Base-by-base conservation (phyloP, 2,113 vertebrate species). In the Brachypteracias leptosomus region DNA sequence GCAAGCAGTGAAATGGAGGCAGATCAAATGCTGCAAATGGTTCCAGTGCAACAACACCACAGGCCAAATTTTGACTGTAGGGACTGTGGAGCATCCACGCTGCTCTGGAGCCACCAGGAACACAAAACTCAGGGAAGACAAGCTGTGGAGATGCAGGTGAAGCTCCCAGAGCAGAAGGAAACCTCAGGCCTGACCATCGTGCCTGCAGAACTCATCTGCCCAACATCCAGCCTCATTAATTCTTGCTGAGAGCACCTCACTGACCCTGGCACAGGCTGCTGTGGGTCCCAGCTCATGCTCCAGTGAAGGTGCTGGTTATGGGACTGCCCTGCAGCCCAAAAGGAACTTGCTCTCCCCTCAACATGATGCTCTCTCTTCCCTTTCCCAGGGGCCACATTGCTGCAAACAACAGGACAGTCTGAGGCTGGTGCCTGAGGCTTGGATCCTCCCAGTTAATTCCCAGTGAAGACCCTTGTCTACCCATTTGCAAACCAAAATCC, bases 161-260 rank as follows among this genome's bases (percentile, higher is more conserved):
- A 77, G 49, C 4, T 80, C 38, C 26, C 3, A 2, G 24, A 58
- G 58, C 42, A 11, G 70, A 75, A 66, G 52, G 61, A 51, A 51
- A 62, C n/a, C 54, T 67, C 0, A 0, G 38, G 29, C 31, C 55
- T 83, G 26, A 55, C 5, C 10, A 31, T 46, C 49, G 5, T 16
- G 71, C 73, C 46, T 62, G 77, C 18, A 71, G 59, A 84, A 51
- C 19, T 68, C 47, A 74, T 21, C 38, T 44, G 67, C 28, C 31
- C 28, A 61, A 62, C 40, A 47, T 25, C 3, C 46, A 49, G 55
- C 20, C 38, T 26, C 33, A 7, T 14, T 4, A 22, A 68, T n/a
- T 78, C 35, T 70, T 63, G 13, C 44, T 44, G 61, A 63, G 58
- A 83, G 28, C 47, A 35, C 26, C 42, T 59, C 51, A 33, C 3